Evolutionary conservation across 2,797 vertebrate genomes (phyloP), one percentile per base, ranked within the genome.

Genomic region (Acipenser transmontanus): DNA sequence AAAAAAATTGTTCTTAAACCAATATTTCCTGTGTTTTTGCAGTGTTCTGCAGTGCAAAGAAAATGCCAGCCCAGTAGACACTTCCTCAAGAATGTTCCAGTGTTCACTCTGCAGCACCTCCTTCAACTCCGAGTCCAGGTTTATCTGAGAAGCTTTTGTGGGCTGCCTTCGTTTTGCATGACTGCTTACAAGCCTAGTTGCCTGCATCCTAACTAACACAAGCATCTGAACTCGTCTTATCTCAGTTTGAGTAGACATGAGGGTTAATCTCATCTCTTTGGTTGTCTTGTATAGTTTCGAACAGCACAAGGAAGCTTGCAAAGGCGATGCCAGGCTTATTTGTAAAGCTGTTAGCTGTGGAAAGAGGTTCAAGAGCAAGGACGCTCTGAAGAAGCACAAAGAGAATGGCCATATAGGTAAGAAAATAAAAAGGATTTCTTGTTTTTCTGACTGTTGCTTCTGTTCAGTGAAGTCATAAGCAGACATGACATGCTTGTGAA

Each of bases 321-420:
- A 83, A 85, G 93, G 94, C 59, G 94, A 97, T 9, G 88, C 93
- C 73, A 89, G 95, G 75, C 98, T 98, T 75, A 88, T 98, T 80
- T 99, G 97, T 82, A 98, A 95, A 79, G 93, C 91, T 0, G 93
- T 95, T 73, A 95, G 94, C 88, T 99, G 97, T 4, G 97, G 97
- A 17, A 99, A 98, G 83, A 90, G 90, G 74, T 98, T 99, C 85
- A 98, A 95, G 84, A 99, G 95, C 87, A 95, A 95, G 75, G 97
- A 98, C 4, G 92, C 95, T 20, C 87, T 99, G 81, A 96, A 95
- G 82, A 97, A 96, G 61, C 97, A 99, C 76, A 98, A 96, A 85
- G 93, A 93, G 76, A 98, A 94, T 6, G 91, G 98, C 71, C 97
- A 98, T 72, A 85, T 88, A 73, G 97, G 97, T 99, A 79, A 82